Conservation (phyloP, 92 coral and sea anemone genomes). For the Epizoanthus rinbou region DNA sequence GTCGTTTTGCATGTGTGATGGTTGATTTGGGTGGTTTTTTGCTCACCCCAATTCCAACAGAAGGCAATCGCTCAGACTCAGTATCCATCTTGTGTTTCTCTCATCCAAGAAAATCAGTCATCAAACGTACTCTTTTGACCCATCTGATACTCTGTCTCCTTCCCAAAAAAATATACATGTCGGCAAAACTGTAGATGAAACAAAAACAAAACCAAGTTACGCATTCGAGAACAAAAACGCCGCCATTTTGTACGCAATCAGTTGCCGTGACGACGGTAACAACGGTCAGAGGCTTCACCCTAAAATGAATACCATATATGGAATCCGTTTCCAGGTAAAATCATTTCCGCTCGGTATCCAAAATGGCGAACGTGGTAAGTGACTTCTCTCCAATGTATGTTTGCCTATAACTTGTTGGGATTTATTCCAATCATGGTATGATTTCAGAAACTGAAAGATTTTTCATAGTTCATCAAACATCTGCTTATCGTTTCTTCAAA, state of each 20-base stretch:
- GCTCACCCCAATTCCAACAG: slow-evolving; percentile 9
- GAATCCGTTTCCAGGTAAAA: slow-evolving; percentile 51
- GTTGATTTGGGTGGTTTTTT: slow-evolving; percentile 71
- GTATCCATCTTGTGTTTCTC: slow-evolving; percentile 42
- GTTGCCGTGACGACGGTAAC: slow-evolving; percentile 93
- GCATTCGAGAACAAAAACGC: slow-evolving; percentile 81
- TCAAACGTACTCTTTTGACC: neutral
- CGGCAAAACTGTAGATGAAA: slow-evolving; percentile 10
- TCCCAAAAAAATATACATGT: neutral
- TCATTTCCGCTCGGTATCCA: slow-evolving; percentile 45
- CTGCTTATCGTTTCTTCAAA: neutral
- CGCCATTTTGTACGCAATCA: slow-evolving; percentile 61
- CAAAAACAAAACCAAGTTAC: neutral
- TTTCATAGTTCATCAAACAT: neutral
- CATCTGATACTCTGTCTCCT: neutral
- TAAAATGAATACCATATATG: slow-evolving; percentile 43
- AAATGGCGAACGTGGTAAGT: slow-evolving; percentile 83
- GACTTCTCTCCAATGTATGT: neutral
- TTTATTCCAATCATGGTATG: neutral
- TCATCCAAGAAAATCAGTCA: neutral
- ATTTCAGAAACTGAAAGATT: neutral
- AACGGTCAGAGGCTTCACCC: slow-evolving; percentile 85
- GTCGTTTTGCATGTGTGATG: slow-evolving; percentile 55
- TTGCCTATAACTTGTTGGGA: neutral
- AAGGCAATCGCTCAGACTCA: slow-evolving; percentile 33